Percentiles rank a stretch among this genome's conserved stretches.
Conservation (phyloP, 2,888 invertebrate genomes). For the Icerya purchasi region DNA sequence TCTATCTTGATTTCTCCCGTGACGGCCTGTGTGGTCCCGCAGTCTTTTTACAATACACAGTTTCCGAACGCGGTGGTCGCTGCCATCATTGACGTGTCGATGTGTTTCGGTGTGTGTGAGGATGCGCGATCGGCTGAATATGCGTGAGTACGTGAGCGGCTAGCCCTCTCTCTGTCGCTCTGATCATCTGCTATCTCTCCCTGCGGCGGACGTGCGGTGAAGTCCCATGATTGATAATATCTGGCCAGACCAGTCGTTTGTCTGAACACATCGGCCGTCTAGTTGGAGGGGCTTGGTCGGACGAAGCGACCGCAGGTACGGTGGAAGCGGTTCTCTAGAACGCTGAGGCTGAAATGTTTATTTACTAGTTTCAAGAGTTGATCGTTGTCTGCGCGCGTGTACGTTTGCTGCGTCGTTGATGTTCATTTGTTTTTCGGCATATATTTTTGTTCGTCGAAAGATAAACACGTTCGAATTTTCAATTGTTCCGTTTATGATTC, state of each 20-base stretch:
- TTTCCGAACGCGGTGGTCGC: not conserved
- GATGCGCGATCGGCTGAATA: not conserved
- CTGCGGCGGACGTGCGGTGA: too few species aligned
- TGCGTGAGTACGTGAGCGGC: not conserved
- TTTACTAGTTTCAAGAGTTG: too few species aligned
- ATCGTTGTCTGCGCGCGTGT: not conserved
- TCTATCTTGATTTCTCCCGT: conserved; percentile 12
- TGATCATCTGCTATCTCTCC: not conserved
- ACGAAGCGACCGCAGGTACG: too few species aligned
- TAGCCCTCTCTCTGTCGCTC: not conserved
- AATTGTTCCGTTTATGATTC: too few species aligned
- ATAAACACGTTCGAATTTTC: too few species aligned
- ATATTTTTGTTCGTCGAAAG: too few species aligned
- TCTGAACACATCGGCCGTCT: not conserved
- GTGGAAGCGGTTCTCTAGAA: too few species aligned
- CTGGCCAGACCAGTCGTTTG: conserved; percentile 4
- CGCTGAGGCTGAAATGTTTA: too few species aligned
- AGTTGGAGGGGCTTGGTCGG: too few species aligned
- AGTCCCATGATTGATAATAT: not conserved
- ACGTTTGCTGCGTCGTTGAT: not conserved
- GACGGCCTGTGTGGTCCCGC: conserved; percentile 2
- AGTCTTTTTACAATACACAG: not conserved
- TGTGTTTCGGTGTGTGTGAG: not conserved
- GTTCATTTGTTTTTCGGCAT: not conserved
- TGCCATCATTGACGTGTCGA: not conserved